Base-by-base conservation (phyloP, 2,113 vertebrate species). In the Bettongia penicillata region DNA sequence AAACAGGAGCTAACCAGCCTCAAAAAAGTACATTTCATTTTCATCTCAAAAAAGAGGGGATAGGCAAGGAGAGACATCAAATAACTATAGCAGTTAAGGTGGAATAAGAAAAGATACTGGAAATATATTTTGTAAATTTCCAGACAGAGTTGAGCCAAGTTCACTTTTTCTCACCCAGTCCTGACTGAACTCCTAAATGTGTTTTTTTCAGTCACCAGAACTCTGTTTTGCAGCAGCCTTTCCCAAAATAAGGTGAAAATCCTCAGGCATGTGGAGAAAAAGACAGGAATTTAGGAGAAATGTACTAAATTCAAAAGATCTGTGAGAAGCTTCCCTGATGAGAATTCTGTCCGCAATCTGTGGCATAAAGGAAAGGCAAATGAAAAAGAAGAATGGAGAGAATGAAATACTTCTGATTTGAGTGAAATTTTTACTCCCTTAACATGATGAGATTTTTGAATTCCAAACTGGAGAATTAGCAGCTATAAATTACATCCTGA, bases 91-190 rank as follows among this genome's bases (percentile, higher is more conserved):
- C 90, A n/a, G 51, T 89, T 91, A 96, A 92, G 31, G 93, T 49
- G 25, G 22, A 1, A 22, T 22, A 55, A 31, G 9, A 37, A 61
- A 49, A 77, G 89, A 31, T 53, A 90, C 10, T 95, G 8, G 12
- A 19, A 26, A 68, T 52, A 91, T 47, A 92, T 37, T 92, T 90
- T 61, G 51, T 90, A n/a, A 9, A 9, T 95, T 96, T 95, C 93
- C 84, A 93, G 84, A 43, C n/a, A 90, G 92, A 50, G 92, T 49
- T 14, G 43, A 91, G 91, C 28, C 48, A 90, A 90, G 24, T 28
- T 96, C 48, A 24, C n/a, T 31, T 22, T 22, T 55, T 84, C 77
- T 48, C 91, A 93, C 47, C 4, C 31, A 23, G 47, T 31, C 23
- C 43, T 89, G 51, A 47, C 12, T 51, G 52, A 91, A 94, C 37